Percentiles rank a stretch among this genome's conserved stretches.
Evolutionary conservation across 2,797 vertebrate species (phyloP).

Genomic region (Octomys mimax): DNA sequence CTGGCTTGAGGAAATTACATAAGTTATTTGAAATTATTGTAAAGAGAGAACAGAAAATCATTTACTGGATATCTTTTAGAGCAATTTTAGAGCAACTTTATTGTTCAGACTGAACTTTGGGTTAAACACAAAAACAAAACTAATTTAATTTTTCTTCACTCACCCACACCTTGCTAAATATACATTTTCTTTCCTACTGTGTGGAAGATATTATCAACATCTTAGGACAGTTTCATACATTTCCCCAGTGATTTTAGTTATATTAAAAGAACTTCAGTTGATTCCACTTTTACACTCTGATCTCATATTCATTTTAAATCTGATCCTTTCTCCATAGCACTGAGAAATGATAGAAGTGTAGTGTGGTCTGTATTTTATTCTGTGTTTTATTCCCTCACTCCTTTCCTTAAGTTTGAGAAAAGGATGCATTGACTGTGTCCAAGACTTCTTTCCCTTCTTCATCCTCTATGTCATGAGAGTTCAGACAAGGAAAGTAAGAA

Average conservation of each 20-base stretch:
- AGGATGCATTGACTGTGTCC: not conserved
- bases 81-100: constrained; percentile 34
- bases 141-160: constrained; percentile 21
- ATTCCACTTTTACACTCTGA: not conserved
- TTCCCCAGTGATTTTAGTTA: not conserved
- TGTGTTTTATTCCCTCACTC: not conserved
- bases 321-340: not conserved
- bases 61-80: not conserved
- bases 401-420: not conserved
- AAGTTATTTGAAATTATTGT: constrained; percentile 22
- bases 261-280: not conserved
- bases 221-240: not conserved
- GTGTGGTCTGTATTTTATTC: not conserved
- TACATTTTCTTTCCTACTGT: not conserved
- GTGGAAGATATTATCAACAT: not conserved
- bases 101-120: not conserved
- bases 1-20: not conserved
- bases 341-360: not conserved
- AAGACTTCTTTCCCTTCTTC: not conserved
- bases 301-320: not conserved
- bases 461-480: not conserved
- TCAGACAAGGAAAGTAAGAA: not conserved
- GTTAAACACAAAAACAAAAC: not conserved
- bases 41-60: constrained; percentile 19
- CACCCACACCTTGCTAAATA: not conserved